Evolutionary conservation across 1,140 invertebrate species (phyloP), one percentile per base, ranked within the genome.

Genomic region (Pachypsylla venusta): DNA sequence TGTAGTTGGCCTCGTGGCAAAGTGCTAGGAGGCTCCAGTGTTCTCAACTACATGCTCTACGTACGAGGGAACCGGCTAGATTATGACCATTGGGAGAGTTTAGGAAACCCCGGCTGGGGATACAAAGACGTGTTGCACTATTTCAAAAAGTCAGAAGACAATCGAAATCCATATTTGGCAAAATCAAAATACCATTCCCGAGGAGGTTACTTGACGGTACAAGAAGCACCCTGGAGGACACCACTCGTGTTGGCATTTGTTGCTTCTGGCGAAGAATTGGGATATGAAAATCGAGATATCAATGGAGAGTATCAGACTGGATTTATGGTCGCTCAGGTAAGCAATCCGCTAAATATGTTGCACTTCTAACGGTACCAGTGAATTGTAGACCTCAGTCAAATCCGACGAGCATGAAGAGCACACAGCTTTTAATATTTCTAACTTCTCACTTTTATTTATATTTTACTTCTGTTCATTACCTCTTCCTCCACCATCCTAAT

Each of bases 31-130:
- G 93, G 93, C 0, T 91, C 87, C 1, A 89, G 85, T 48, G 88
- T 90, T 0, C 74, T 97, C 0, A 97, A 98, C 69, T 95, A 94
- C 65, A 95, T 98, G 93, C 78, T 95, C 0, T 97, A 97, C 69
- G 89, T 93, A 0, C 74, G 93, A 62, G 93, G 85, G 53, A 86
- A 83, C 71, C 77, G 74, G 63, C 73, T 79, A 27, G 93, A 98
- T 67, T 98, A 92, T 67, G 88, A 97, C 67, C 74, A 83, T 25
- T 98, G 94, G 94, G 87, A 89, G 60, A 76, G 80, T 12, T 66
- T 83, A 24, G 93, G 93, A 91, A 94, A 67, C 74, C 80, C 0
- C 84, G 89, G 7, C 22, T 97, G 94, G 94, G 83, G 84, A 1
- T 97, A 91, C 70, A 74, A 86, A n/a, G 79, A 89, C 39, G 85